Base-by-base conservation (phyloP, 1,140 invertebrate species). In the Calycopis cecrops region DNA sequence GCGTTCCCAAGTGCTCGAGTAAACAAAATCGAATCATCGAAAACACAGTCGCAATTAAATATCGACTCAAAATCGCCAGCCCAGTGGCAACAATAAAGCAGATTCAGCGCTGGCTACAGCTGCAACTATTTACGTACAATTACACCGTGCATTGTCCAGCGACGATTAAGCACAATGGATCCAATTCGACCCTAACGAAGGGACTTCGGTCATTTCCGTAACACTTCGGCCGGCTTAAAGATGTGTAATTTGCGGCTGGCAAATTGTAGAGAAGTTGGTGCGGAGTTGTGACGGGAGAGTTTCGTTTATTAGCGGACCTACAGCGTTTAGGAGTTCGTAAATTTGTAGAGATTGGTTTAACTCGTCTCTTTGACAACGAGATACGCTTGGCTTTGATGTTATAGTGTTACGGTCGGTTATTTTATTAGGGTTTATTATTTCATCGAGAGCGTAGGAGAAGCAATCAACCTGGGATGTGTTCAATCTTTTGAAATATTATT, bases 121-220 rank as follows among this genome's bases (percentile, higher is more conserved):
- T 63, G 59, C 67, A 73, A 77, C 73, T 79, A 81, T 83, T 81
- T 81, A 81, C 73, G 70, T 65, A 66, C 78, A 75, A 85, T 85
- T 85, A 85, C 76, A 77, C 71, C 70, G 76, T 63, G 72, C 70
- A 79, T 83, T 85, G 81, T 85, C 78, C 78, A 62, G 62, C 58
- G 67, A 60, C 74, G 69, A 77, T 81, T 81, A 79, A 66, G 68
- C 58, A 83, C 78, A 85, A 83, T 83, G 65, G 73, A 52, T 49
- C 71, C 77, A 79, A 85, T 85, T 73, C 65, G 79, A 65, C 72
- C 64, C 71, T 85, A 83, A 85, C 79, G 82, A 85, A 83, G 76
- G 67, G 79, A 83, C 78, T 79, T 82, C 79, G 75, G 67, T 62
- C 60, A 64, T 77, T 80, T 83, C 79, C 79, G 75, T 53, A 59